phyloP scores from a whole-genome alignment of 2,888 invertebrate genomes.

The Drosophila eohydei region DNA sequence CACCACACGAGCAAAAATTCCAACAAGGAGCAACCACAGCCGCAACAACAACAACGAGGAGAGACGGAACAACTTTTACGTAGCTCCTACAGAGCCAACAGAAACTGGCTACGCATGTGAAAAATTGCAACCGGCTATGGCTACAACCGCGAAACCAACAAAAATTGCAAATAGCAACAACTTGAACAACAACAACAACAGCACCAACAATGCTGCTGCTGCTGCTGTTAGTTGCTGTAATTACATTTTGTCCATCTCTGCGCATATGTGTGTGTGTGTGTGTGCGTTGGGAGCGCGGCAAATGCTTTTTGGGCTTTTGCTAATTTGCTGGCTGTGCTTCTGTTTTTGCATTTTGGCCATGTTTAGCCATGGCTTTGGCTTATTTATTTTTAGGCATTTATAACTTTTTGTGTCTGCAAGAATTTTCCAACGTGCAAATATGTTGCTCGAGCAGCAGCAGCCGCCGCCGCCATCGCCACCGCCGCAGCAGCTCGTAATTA shows the following conservation, averaged over 20 bases:
- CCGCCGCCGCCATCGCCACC: slow-evolving; percentile 42
- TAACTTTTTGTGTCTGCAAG: slow-evolving; percentile 57
- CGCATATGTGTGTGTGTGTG: slow-evolving; percentile 17
- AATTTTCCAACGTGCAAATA: slow-evolving; percentile 69
- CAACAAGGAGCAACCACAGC: slow-evolving; percentile 56
- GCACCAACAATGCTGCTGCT: slow-evolving; percentile 26
- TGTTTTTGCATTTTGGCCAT: slow-evolving; percentile 68
- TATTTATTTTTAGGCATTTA: slow-evolving; percentile 75
- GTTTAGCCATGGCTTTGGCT: slow-evolving; percentile 61
- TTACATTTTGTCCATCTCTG: slow-evolving; percentile 63
- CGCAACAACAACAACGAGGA: slow-evolving; percentile 20
- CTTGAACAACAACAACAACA: slow-evolving; percentile 48
- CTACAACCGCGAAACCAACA: slow-evolving; percentile 53
- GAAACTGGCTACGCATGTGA: slow-evolving; percentile 79
- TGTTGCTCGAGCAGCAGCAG: slow-evolving; percentile 34
- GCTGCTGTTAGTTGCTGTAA: slow-evolving; percentile 65
- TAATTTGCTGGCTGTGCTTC: slow-evolving; percentile 77
- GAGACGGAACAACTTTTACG: slow-evolving; percentile 73
- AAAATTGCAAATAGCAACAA: slow-evolving; percentile 40
- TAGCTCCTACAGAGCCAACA: slow-evolving; percentile 48
- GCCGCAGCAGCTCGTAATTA: slow-evolving; percentile 69
- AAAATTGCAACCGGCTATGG: slow-evolving; percentile 70
- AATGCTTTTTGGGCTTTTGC: slow-evolving; percentile 69
- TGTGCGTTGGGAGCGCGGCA: slow-evolving; percentile 54
- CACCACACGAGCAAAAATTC: slow-evolving; percentile 56